Conservation (phyloP, 2,888 invertebrate species). For the Formica aserva region DNA sequence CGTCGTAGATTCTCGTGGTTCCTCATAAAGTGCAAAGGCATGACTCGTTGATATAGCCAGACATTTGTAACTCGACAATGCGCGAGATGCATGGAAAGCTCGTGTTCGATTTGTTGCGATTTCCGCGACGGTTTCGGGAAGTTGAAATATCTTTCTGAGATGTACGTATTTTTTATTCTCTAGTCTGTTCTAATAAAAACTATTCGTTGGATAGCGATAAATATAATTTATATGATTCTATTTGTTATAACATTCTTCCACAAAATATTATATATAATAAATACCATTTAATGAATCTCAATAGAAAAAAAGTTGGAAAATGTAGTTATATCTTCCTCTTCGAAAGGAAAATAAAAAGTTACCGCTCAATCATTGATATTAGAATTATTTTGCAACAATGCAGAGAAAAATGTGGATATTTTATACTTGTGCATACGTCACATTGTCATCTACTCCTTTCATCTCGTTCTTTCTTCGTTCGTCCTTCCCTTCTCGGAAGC, state of each 20-base stretch:
- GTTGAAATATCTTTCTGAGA: background rate
- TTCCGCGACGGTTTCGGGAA: conserved; percentile 7
- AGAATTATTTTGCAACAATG: conserved; percentile 53
- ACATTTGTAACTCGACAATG: conserved; percentile 7
- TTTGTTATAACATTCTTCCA: background rate
- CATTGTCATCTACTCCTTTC: conserved; percentile 57
- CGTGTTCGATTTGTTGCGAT: conserved; percentile 36
- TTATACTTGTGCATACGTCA: conserved; percentile 58
- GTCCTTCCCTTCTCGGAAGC: conserved; percentile 79
- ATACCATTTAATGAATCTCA: background rate
- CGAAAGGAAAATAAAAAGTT: background rate
- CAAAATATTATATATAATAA: background rate
- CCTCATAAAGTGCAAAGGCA: conserved; percentile 4
- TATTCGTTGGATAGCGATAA: background rate
- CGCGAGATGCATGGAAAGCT: conserved; percentile 43
- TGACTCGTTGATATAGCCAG: conserved; percentile 31
- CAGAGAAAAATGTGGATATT: conserved; percentile 39
- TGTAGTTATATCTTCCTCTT: background rate
- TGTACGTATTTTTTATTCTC: background rate
- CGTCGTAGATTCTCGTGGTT: conserved; percentile 1
- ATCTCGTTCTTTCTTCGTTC: conserved; percentile 52
- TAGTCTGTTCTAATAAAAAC: background rate
- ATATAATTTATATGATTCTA: background rate
- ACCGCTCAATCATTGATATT: conserved; percentile 18
- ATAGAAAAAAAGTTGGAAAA: background rate